phyloP scores from a whole-genome alignment of 2,888 invertebrate genomes.

The Cheilosia impressa region DNA sequence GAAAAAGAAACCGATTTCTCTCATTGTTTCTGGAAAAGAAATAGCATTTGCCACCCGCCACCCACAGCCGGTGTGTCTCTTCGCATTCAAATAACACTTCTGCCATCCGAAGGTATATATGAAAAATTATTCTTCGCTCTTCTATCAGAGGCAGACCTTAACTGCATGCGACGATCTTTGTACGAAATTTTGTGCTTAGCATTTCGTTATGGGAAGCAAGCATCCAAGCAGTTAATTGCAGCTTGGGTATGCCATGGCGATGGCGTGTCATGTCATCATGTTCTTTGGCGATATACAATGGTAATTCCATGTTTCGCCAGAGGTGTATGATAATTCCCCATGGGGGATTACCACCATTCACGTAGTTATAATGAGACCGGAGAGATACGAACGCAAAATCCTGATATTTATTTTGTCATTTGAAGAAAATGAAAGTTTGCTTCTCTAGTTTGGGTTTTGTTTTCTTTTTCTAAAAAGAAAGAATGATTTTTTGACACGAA shows the following conservation, averaged over 20 bases:
- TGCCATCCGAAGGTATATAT: conserved; percentile 10
- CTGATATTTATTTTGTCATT: conserved; percentile 68
- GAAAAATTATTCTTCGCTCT: conserved; percentile 49
- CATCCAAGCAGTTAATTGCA: conserved; percentile 64
- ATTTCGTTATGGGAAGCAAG: conserved; percentile 68
- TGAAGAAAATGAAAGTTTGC: conserved; percentile 68
- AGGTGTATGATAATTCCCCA: conserved; percentile 27
- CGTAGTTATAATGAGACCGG: conserved; percentile 39
- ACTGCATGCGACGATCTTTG: conserved; percentile 63
- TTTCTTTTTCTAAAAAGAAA: neutral
- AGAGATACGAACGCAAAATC: conserved; percentile 35
- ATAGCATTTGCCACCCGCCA: conserved; percentile 40
- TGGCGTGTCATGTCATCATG: conserved; percentile 63
- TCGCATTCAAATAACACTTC: conserved; percentile 30
- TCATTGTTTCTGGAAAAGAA: conserved; percentile 51
- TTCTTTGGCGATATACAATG: conserved; percentile 34
- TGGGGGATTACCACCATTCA: conserved; percentile 11
- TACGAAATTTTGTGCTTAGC: conserved; percentile 33
- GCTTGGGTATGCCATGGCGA: conserved; percentile 24
- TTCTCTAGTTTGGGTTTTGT: neutral
- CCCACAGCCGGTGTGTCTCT: neutral
- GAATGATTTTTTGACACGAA: conserved; percentile 1
- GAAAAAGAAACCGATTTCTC: conserved; percentile 46
- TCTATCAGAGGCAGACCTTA: conserved; percentile 14
- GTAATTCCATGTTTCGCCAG: conserved; percentile 1